Evolutionary conservation across 2,113 vertebrate genomes (phyloP).

Genomic region (Lophius piscatorius): DNA sequence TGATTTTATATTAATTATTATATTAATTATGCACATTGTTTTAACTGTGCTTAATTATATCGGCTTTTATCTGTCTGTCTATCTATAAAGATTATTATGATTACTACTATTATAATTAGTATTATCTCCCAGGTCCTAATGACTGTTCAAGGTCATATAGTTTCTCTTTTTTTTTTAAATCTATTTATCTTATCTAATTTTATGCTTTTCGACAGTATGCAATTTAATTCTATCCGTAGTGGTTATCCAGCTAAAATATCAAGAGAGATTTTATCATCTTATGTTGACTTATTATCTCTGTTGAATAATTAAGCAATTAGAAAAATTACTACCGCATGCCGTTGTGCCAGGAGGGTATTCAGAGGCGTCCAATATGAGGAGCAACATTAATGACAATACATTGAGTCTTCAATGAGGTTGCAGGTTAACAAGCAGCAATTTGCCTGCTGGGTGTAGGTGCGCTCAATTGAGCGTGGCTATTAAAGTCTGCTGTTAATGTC

Average conservation of each 20-base stretch:
- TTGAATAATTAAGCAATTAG: conserved; percentile 72
- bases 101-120: too few relatives aligned
- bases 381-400: conserved; percentile 59
- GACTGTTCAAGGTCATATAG: too few relatives aligned
- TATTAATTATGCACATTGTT: too few relatives aligned
- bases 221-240: conserved; percentile 40
- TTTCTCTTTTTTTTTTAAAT: conserved; percentile 2
- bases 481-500: conserved; percentile 30
- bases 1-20: too few relatives aligned
- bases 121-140: too few relatives aligned
- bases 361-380: conserved; percentile 27
- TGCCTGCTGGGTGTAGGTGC: conserved; percentile 51
- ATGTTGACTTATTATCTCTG: conserved; percentile 61
- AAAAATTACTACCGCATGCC: conserved; percentile 59
- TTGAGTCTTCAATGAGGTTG: conserved; percentile 55
- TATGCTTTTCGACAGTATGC: conserved; percentile 26
- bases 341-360: conserved; percentile 42
- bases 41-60: too few relatives aligned
- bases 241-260: conserved; percentile 66
- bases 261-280: conserved; percentile 51
- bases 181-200: conserved; percentile 32
- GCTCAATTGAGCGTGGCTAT: conserved; percentile 59
- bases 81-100: too few relatives aligned
- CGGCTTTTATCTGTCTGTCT: too few relatives aligned
- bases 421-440: conserved; percentile 72